Evolutionary conservation across 2,888 invertebrate species (phyloP).

Genomic region (Carpatolechia fugitivella): DNA sequence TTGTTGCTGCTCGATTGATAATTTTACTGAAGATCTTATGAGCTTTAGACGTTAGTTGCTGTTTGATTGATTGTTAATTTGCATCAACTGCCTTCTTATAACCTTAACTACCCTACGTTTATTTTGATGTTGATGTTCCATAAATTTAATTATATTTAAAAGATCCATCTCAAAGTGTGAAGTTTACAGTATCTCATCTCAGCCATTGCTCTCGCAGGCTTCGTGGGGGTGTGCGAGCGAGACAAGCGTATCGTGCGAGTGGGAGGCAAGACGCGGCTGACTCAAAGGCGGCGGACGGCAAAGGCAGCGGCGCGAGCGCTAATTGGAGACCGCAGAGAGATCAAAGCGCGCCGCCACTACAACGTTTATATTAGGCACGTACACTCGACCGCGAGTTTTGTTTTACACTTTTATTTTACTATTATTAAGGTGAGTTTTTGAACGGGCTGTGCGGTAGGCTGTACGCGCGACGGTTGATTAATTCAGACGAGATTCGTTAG

Average conservation of each 20-base stretch:
- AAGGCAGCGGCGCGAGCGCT: slow-evolving; percentile 73
- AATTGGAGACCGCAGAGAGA: slow-evolving; percentile 73
- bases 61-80: no score
- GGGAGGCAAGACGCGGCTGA: slow-evolving; percentile 44
- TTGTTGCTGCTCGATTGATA: no score
- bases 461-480: slow-evolving; percentile 55
- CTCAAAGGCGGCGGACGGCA: slow-evolving; percentile 69
- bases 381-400: slow-evolving; percentile 29
- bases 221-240: slow-evolving; percentile 27
- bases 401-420: slow-evolving; percentile 9
- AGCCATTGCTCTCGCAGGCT: slow-evolving; percentile 26
- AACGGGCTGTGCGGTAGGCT: slow-evolving; percentile 3
- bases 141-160: background rate
- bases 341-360: slow-evolving; percentile 68
- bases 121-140: background rate
- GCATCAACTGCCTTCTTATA: no score
- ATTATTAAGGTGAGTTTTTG: background rate
- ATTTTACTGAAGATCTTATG: no score
- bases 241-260: slow-evolving; percentile 29
- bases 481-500: slow-evolving; percentile 67
- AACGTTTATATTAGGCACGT: slow-evolving; percentile 76
- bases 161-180: slow-evolving; percentile 1
- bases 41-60: no score
- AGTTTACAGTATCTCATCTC: background rate
- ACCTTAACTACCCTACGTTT: no score